A percentile compares a stretch with the other conserved stretches of the same genome.
Evolutionary conservation across 2,888 invertebrate genomes (phyloP).

Genomic region (Phymatocera aterrima): DNA sequence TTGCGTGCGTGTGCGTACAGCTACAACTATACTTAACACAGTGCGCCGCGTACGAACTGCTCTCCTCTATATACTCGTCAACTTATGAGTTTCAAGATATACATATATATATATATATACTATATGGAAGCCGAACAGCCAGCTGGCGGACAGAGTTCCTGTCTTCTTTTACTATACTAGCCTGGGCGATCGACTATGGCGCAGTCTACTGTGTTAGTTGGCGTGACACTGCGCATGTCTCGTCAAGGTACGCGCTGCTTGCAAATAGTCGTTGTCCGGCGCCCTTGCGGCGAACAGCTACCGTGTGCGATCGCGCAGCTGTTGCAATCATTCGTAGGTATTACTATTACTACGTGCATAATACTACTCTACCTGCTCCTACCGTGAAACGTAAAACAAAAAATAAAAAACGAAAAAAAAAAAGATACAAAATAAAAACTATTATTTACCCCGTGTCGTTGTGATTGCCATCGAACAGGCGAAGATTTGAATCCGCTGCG

Average conservation of each 20-base stretch:
- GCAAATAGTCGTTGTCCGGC: slow-evolving; percentile 45
- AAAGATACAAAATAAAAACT: no score
- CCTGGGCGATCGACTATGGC: slow-evolving; percentile 39
- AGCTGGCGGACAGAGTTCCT: slow-evolving; percentile 38
- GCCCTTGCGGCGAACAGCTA: slow-evolving; percentile 42
- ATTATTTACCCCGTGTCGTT: no score
- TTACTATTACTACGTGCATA: no score
- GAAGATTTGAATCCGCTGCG: no score
- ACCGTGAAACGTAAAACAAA: no score
- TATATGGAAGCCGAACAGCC: slow-evolving; percentile 1
- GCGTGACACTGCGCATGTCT: slow-evolving; percentile 42
- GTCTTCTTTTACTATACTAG: slow-evolving; percentile 8
- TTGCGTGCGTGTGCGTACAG: no score
- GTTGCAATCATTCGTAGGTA: no score
- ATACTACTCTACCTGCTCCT: no score
- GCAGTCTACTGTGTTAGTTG: slow-evolving; percentile 39
- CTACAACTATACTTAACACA: no score
- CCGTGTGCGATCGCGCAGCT: slow-evolving; percentile 17
- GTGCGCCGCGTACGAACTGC: no score
- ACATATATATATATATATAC: neutral
- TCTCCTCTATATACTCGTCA: neutral
- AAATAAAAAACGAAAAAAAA: no score
- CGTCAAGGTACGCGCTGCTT: slow-evolving; percentile 39
- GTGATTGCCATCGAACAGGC: no score
- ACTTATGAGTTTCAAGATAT: slow-evolving; percentile 2